These are phyloP conservation scores for Amphibalanus amphitrite DNA, from an alignment of 1,140 invertebrate genomes.

Conservation along the genomic window DNA sequence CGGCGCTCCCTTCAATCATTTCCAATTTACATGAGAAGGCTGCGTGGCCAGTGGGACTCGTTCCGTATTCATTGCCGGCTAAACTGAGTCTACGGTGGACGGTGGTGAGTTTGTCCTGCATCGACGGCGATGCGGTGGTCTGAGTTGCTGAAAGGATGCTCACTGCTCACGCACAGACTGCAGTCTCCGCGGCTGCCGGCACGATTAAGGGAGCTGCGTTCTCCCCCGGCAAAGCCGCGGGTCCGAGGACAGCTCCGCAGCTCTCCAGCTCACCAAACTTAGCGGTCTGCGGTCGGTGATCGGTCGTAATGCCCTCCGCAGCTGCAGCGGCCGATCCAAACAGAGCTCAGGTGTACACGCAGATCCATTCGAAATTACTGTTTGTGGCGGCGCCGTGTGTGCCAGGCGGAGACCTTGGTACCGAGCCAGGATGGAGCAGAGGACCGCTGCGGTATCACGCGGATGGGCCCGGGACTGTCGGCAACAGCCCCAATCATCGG, in stretches of 20 bases:
- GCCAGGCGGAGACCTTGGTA: neutral
- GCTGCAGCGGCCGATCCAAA: neutral
- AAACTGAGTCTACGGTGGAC: neutral
- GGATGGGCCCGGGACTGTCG: too few relatives aligned
- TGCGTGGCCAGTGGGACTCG: neutral
- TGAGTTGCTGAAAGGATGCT: neutral
- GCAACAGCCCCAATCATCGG: too few relatives aligned
- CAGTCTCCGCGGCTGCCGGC: too few relatives aligned
- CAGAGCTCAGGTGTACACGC: neutral
- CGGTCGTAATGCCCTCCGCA: too few relatives aligned
- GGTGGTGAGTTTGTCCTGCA: neutral
- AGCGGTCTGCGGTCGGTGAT: too few relatives aligned
- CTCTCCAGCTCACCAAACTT: too few relatives aligned
- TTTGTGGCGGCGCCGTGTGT: neutral
- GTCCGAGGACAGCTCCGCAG: too few relatives aligned
- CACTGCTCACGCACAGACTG: too few relatives aligned
- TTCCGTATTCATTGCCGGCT: neutral
- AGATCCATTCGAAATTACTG: neutral
- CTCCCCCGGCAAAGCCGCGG: neutral
- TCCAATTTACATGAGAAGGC: neutral
- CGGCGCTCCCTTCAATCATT: neutral
- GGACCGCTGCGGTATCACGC: too few relatives aligned
- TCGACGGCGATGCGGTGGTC: too few relatives aligned
- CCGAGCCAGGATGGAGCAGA: neutral
- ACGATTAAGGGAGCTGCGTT: neutral